These are phyloP conservation scores for Bruchidius siliquastri DNA, from an alignment of 2,888 invertebrate genomes.

Conservation along the genomic window DNA sequence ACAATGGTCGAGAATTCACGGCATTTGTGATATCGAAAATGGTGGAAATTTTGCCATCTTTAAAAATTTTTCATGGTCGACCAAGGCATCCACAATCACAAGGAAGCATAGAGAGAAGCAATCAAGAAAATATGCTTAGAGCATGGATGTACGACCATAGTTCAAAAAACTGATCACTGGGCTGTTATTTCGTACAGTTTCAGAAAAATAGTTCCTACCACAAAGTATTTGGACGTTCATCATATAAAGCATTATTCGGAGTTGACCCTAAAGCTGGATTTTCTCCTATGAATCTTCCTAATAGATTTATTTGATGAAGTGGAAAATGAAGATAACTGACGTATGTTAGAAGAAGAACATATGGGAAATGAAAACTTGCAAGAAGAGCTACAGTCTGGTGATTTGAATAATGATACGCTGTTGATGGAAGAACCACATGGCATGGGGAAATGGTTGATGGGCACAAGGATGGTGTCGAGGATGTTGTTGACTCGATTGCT, in stretches of 20 bases:
- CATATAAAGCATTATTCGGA: slow-evolving; percentile 29
- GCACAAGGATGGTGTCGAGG: slow-evolving; percentile 2
- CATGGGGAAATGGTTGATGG: slow-evolving; percentile 6
- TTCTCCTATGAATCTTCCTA: slow-evolving; percentile 12
- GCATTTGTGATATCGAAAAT: slow-evolving; percentile 25
- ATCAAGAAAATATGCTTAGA: slow-evolving; percentile 32
- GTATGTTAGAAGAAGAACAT: slow-evolving; percentile 3
- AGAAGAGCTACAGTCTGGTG: not conserved
- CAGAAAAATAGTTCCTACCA: slow-evolving; percentile 27
- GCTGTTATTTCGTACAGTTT: slow-evolving; percentile 27
- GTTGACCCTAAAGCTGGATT: slow-evolving; percentile 24
- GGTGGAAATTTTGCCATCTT: slow-evolving; percentile 21
- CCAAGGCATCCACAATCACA: slow-evolving; percentile 27
- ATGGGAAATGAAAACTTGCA: slow-evolving; percentile 1
- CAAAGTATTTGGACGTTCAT: slow-evolving; percentile 22
- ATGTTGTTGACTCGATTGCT: slow-evolving; percentile 2
- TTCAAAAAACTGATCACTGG: slow-evolving; percentile 29
- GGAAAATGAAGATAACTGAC: slow-evolving; percentile 4
- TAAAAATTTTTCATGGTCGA: slow-evolving; percentile 29
- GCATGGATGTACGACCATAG: slow-evolving; percentile 31
- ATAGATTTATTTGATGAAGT: slow-evolving; percentile 5
- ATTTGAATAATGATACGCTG: not conserved
- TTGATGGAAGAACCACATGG: slow-evolving; percentile 1
- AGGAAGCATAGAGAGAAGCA: slow-evolving; percentile 23
- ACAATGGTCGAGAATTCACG: slow-evolving; percentile 29